Evolutionary conservation across 2,888 invertebrate genomes (phyloP).

Genomic region (Cephalotes varians): DNA sequence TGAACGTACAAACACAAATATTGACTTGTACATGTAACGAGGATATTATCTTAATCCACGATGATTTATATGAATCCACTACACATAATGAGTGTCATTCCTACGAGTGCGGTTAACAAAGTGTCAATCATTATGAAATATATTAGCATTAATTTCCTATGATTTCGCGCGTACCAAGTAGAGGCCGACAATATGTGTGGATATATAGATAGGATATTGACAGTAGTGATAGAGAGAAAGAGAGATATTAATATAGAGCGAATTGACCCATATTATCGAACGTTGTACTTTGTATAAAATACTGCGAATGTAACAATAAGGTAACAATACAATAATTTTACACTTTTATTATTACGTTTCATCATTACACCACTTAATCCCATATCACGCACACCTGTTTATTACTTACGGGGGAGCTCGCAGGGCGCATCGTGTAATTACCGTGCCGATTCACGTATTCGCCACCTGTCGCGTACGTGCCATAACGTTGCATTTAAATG

Average conservation of each 20-base stretch:
- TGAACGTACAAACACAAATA: slow-evolving; percentile 45
- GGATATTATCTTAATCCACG: background rate
- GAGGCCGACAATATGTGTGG: slow-evolving; percentile 19
- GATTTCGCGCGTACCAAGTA: background rate
- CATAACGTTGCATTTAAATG: slow-evolving; percentile 49
- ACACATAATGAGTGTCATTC: slow-evolving; percentile 18
- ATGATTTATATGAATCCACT: slow-evolving; percentile 14
- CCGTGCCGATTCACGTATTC: slow-evolving; percentile 36
- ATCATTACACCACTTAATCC: slow-evolving; percentile 34
- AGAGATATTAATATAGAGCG: slow-evolving; percentile 14
- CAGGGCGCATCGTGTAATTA: slow-evolving; percentile 13
- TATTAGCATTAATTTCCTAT: slow-evolving; percentile 25
- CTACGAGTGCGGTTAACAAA: slow-evolving; percentile 28
- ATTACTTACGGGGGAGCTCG: background rate
- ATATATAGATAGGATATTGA: slow-evolving; percentile 8
- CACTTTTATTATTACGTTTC: slow-evolving; percentile 45
- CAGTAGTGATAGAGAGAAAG: background rate
- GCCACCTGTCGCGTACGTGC: slow-evolving; percentile 34
- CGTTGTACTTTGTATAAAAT: slow-evolving; percentile 64
- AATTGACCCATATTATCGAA: slow-evolving; percentile 32
- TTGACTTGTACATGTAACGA: slow-evolving; percentile 12
- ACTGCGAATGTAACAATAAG: slow-evolving; percentile 44
- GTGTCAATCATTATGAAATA: slow-evolving; percentile 9
- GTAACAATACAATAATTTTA: slow-evolving; percentile 60
- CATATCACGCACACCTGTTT: slow-evolving; percentile 7